phyloP scores from a whole-genome alignment of 2,888 invertebrate genomes.

The Machimus atricapillus region DNA sequence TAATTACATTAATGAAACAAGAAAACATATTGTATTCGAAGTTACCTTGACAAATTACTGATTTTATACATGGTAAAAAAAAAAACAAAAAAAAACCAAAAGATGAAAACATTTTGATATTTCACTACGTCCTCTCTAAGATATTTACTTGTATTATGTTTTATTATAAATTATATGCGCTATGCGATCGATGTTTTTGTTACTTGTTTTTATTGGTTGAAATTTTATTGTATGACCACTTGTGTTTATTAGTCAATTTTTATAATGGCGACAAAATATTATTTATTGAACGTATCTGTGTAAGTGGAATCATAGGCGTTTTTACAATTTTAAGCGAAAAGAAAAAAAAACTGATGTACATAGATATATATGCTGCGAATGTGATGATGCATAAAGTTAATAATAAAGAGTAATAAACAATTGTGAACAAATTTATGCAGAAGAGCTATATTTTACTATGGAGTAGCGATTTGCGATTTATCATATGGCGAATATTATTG shows the following conservation, averaged over 20 bases:
- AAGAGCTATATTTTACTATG: constrained; percentile 23
- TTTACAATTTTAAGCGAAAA: not conserved
- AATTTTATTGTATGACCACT: constrained; percentile 31
- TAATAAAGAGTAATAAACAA: constrained; percentile 12
- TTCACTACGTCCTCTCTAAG: constrained; percentile 2
- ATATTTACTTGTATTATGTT: constrained; percentile 31
- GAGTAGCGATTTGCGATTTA: not conserved
- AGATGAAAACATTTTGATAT: not conserved
- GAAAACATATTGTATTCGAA: constrained; percentile 13
- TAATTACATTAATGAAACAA: not conserved
- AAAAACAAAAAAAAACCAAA: not conserved
- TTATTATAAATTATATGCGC: constrained; percentile 29
- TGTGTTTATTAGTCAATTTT: constrained; percentile 34
- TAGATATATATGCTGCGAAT: constrained; percentile 23
- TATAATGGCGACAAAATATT: not conserved
- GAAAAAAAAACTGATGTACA: constrained; percentile 15
- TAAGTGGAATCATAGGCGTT: constrained; percentile 2
- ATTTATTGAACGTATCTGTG: constrained; percentile 31
- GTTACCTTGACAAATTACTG: constrained; percentile 18
- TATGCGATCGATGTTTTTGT: constrained; percentile 13
- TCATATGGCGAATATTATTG: not conserved
- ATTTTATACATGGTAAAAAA: not conserved
- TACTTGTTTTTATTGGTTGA: constrained; percentile 36
- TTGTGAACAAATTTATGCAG: not conserved
- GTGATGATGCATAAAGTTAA: constrained; percentile 37